Conservation (phyloP, 2,113 vertebrate genomes). For the Carassius carassius region DNA sequence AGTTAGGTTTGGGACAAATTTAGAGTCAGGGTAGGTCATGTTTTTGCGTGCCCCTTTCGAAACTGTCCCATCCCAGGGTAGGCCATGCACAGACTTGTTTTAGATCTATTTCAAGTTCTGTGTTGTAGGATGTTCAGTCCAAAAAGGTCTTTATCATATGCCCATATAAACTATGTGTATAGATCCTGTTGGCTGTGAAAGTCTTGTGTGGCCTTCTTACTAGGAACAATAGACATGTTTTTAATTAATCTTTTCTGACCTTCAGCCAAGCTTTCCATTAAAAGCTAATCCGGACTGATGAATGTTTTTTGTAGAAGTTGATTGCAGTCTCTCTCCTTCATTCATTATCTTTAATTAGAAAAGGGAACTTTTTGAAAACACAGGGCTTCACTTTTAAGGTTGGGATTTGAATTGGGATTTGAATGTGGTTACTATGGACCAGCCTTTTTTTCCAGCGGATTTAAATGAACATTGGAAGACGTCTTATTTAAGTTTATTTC, state of each 20-base stretch:
- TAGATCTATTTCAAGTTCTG: neutral
- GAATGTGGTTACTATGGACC: conserved; percentile 4
- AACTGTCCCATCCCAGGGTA: neutral
- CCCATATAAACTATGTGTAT: neutral
- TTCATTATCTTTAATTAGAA: conserved; percentile 65
- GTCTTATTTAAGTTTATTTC: neutral
- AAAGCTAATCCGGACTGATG: conserved; percentile 62
- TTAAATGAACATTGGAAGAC: neutral
- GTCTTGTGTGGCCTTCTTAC: conserved; percentile 29
- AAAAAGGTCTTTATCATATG: neutral
- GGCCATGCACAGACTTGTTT: conserved; percentile 19
- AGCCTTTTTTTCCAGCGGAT: conserved; percentile 37
- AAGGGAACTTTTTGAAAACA: conserved; percentile 53
- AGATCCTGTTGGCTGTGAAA: neutral
- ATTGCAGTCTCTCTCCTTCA: conserved; percentile 49
- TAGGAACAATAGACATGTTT: conserved; percentile 39
- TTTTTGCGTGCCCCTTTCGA: no score
- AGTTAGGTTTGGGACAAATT: no score
- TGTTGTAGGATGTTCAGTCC: neutral
- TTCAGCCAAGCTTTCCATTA: conserved; percentile 59
- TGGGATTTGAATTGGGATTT: no score
- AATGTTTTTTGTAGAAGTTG: conserved; percentile 52
- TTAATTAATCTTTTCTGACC: conserved; percentile 59
- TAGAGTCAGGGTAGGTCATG: no score
- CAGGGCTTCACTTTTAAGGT: conserved; percentile 51